Evolutionary conservation across 2,113 vertebrate genomes (phyloP).

Genomic region (Corythoichthys intestinalis): DNA sequence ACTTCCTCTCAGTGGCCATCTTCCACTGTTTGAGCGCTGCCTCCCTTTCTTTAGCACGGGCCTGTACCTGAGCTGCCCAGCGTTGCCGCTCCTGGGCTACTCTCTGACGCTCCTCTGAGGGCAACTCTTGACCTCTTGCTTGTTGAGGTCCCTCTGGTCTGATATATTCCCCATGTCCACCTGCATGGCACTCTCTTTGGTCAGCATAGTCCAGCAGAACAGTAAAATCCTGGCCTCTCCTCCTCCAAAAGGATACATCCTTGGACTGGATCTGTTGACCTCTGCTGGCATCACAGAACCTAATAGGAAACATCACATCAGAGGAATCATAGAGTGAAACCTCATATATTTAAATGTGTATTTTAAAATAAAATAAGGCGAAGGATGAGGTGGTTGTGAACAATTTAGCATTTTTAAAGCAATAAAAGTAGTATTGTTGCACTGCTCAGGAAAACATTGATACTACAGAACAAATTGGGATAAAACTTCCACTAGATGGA

Average conservation of each 20-base stretch:
- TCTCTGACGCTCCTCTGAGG: conserved; percentile 64
- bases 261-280: conserved; percentile 74
- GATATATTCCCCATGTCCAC: conserved; percentile 37
- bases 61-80: conserved; percentile 60
- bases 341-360: background rate
- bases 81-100: conserved; percentile 70
- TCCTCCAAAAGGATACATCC: conserved; percentile 82
- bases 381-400: background rate
- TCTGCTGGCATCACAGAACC: conserved; percentile 76
- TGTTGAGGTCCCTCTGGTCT: conserved; percentile 67
- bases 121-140: conserved; percentile 61
- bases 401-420: background rate
- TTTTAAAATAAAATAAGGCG: too few relatives aligned
- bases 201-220: conserved; percentile 75
- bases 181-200: conserved; percentile 64
- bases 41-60: conserved; percentile 66
- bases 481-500: conserved; percentile 57
- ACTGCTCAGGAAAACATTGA: background rate
- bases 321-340: background rate
- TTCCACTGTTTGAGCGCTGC: conserved; percentile 76
- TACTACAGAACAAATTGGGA: background rate
- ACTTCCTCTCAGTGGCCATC: conserved; percentile 66
- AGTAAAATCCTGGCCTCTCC: conserved; percentile 84
- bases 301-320: conserved; percentile 52
- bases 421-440: background rate